Evolutionary conservation across 2,113 vertebrate genomes (phyloP).

Genomic region (Chaenogobius annularis): DNA sequence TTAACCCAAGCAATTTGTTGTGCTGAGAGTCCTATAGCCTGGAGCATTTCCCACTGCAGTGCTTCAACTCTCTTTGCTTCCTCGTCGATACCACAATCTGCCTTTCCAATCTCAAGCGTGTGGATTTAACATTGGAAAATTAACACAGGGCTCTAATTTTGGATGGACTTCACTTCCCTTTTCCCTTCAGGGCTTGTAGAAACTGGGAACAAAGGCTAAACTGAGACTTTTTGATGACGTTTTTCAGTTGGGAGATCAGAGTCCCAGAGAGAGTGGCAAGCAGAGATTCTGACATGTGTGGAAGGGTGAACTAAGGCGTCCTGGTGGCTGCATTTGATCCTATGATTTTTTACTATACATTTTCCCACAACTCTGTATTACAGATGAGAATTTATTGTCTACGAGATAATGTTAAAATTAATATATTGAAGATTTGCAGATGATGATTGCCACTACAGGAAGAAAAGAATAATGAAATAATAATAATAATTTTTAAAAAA

Average conservation of each 20-base stretch:
- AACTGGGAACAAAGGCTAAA: neutral
- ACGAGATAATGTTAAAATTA: too few species aligned
- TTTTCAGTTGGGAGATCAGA: neutral
- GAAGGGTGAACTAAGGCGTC: conserved; percentile 7
- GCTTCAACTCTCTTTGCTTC: neutral
- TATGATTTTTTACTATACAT: too few species aligned
- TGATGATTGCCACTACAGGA: too few species aligned
- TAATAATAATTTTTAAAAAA: too few species aligned
- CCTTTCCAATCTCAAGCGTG: conserved; percentile 44
- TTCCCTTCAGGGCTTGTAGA: conserved; percentile 18
- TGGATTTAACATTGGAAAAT: conserved; percentile 41
- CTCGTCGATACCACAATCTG: conserved; percentile 38
- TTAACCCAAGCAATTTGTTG: conserved; percentile 30
- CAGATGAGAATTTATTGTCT: too few species aligned
- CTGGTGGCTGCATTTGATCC: conserved; percentile 20
- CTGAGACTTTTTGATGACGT: neutral
- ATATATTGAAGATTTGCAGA: too few species aligned
- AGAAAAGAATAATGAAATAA: too few species aligned
- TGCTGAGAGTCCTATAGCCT: conserved; percentile 43
- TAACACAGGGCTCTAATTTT: conserved; percentile 28
- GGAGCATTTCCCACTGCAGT: conserved; percentile 26
- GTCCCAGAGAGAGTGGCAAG: neutral
- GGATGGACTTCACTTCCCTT: conserved; percentile 14
- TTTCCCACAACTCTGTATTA: too few species aligned
- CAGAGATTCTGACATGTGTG: conserved; percentile 6